Percentiles rank a stretch among this genome's conserved stretches.
Evolutionary conservation across 1,140 invertebrate species (phyloP).

Genomic region (Orussus abietinus): DNA sequence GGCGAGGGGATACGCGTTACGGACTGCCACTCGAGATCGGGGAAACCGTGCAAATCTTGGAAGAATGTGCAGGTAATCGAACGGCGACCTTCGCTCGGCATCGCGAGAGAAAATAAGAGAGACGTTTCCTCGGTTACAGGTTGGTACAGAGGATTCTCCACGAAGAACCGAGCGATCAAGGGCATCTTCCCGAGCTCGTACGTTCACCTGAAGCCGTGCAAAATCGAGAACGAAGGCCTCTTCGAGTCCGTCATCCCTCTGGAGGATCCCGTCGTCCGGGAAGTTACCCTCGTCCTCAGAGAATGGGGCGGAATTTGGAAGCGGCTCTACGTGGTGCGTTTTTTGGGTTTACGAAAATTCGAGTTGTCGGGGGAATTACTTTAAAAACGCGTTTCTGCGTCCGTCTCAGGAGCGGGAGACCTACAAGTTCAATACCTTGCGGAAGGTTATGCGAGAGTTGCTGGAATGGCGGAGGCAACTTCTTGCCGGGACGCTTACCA

Average conservation of each 20-base stretch:
- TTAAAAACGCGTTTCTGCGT: not conserved
- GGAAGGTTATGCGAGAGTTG: slow-evolving; percentile 85
- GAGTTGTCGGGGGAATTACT: no score
- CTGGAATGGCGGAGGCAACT: slow-evolving; percentile 79
- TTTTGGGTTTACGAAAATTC: no score
- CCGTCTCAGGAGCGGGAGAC: slow-evolving; percentile 68
- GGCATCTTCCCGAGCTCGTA: slow-evolving; percentile 82
- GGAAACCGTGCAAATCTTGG: slow-evolving; percentile 85
- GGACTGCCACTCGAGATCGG: slow-evolving; percentile 83
- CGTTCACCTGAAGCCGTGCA: slow-evolving; percentile 72
- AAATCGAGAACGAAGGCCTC: slow-evolving; percentile 69
- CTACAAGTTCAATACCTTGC: slow-evolving; percentile 77
- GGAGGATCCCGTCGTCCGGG: slow-evolving; percentile 85
- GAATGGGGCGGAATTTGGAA: slow-evolving; percentile 95
- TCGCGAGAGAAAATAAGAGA: no score
- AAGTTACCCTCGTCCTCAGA: slow-evolving; percentile 84
- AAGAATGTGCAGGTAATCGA: slow-evolving; percentile 73
- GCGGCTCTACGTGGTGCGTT: slow-evolving; percentile 79
- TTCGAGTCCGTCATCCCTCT: slow-evolving; percentile 67
- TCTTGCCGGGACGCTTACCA: slow-evolving; percentile 80
- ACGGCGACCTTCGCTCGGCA: no score
- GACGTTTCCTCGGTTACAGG: slow-evolving; percentile 53
- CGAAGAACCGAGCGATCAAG: slow-evolving; percentile 74
- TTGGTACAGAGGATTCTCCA: slow-evolving; percentile 83
- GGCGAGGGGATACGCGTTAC: slow-evolving; percentile 76